Percentiles rank a stretch among this genome's conserved stretches.
These are phyloP conservation scores for Parauchenoglanis punctatus DNA, from an alignment of 2,797 vertebrate species.

Conservation along the genomic window DNA sequence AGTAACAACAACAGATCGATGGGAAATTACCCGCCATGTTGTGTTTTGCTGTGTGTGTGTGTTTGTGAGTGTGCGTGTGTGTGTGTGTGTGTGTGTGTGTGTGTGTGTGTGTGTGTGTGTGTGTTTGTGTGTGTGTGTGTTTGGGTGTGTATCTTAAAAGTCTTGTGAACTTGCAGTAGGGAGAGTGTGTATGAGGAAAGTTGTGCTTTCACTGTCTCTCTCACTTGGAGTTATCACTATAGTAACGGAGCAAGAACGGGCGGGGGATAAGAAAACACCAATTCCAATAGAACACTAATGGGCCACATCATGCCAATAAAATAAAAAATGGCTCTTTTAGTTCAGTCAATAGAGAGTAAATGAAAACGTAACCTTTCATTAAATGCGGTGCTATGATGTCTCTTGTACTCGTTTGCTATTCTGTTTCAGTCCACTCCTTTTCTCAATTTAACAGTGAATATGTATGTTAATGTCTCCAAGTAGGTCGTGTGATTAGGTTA, in stretches of 20 bases:
- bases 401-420: constrained; percentile 73
- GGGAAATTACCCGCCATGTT: constrained; percentile 66
- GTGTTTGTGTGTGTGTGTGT: background rate
- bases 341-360: constrained; percentile 84
- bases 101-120: constrained; percentile 38
- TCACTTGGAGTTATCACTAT: constrained; percentile 77
- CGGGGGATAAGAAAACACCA: constrained; percentile 70
- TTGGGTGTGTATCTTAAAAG: constrained; percentile 40
- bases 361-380: constrained; percentile 86
- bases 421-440: constrained; percentile 69
- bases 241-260: constrained; percentile 46
- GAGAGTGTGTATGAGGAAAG: constrained; percentile 55
- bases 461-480: constrained; percentile 65
- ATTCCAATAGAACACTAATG: constrained; percentile 86
- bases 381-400: constrained; percentile 80
- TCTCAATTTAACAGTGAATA: constrained; percentile 65
- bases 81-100: background rate
- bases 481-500: constrained; percentile 43
- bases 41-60: constrained; percentile 46
- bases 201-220: constrained; percentile 65
- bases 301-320: constrained; percentile 86
- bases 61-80: constrained; percentile 51
- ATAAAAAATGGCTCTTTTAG: constrained; percentile 84
- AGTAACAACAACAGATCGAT: constrained; percentile 83
- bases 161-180: constrained; percentile 43